Base-by-base conservation (phyloP, 2,113 vertebrate genomes). In the Grallaria varia region DNA sequence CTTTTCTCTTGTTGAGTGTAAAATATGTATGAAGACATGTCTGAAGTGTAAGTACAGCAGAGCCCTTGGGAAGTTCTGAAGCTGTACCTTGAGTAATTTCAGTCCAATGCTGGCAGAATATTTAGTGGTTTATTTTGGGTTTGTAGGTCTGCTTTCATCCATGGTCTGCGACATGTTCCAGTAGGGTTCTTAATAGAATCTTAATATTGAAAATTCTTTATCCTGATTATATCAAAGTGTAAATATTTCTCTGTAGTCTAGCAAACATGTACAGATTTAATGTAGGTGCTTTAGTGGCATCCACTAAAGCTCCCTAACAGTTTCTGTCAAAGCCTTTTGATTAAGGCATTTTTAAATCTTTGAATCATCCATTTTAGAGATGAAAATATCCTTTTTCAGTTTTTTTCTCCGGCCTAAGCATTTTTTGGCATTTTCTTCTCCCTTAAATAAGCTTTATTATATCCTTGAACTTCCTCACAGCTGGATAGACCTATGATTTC, bases 1-100 rank as follows among this genome's bases (percentile, higher is more conserved):
- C 72, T 90, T 88, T 79, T 73, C 79, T 95, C 27, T 85, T 82
- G 79, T 87, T 91, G 59, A n/a, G 33, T 83, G 47, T 96, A 95
- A 97, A 96, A 96, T 96, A 94, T 93, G 78, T 30, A 87, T 93
- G 82, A 96, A 69, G 67, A 80, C 39, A 56, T 82, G 53, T 88
- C 85, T 96, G 90, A 96, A 93, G 52, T 84, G 39, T 84, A 94
- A 88, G 78, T 74, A 90, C 79, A 77, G 79, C 0, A 0, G 21
- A 37, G 25, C 90, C 72, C 72, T 90, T 66, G 90, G 82, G 79
- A 90, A 73, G 35, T 63, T 93, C 63, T 88, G 50, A 60, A 91
- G 72, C 33, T 74, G 24, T 86, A 84, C 27, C 63, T 87, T 91
- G 42, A 77, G 59, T 79, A 85, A 62, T 80, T 96, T 90, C 40